Evolutionary conservation across 2,113 vertebrate species (phyloP).

Genomic region (Pseudonaja textilis): DNA sequence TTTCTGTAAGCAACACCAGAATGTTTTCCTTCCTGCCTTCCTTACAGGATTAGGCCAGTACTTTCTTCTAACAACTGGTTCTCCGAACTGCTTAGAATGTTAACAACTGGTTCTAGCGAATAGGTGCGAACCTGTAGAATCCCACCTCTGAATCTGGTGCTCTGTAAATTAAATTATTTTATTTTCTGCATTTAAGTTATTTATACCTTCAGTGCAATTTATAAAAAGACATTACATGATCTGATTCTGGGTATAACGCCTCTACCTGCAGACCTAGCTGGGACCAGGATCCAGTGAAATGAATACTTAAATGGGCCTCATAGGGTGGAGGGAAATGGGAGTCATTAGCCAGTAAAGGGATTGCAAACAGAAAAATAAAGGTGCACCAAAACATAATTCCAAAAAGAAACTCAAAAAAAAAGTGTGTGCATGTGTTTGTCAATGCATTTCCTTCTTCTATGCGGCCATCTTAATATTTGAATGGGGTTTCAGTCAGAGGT

Average conservation of each 20-base stretch:
- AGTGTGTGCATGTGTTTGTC: neutral
- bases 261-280: neutral
- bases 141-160: too few relatives aligned
- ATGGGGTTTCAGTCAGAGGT: neutral
- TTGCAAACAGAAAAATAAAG: neutral
- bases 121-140: too few relatives aligned
- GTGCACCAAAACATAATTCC: neutral
- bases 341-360: neutral
- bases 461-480: neutral
- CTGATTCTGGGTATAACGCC: neutral
- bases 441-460: neutral
- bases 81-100: too few relatives aligned
- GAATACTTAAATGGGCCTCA: neutral
- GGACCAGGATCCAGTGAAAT: neutral
- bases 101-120: too few relatives aligned
- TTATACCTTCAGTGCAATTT: neutral
- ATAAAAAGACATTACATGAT: neutral
- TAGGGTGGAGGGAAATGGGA: neutral
- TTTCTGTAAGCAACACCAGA: too few relatives aligned
- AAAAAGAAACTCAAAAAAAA: neutral
- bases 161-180: neutral
- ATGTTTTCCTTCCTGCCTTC: too few relatives aligned
- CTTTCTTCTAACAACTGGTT: too few relatives aligned
- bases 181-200: neutral
- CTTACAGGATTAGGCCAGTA: too few relatives aligned